These are phyloP conservation scores for Aphelenchoides besseyi DNA, from an alignment of 1,140 invertebrate species.

Conservation along the genomic window DNA sequence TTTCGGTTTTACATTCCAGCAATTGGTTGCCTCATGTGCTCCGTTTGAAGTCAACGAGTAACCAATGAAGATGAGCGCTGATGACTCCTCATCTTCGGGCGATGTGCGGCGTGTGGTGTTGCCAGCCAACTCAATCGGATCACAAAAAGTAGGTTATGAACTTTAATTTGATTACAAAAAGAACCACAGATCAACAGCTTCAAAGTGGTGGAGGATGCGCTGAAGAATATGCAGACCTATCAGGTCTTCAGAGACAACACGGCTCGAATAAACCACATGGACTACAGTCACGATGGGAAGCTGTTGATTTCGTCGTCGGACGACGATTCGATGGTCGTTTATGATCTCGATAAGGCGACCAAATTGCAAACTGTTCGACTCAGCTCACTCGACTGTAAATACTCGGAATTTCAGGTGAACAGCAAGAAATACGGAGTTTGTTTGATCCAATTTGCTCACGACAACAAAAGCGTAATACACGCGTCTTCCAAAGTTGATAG, in stretches of 20 bases:
- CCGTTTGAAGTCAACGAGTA: too few species aligned
- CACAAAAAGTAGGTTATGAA: too few species aligned
- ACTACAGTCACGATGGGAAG: constrained; percentile 90
- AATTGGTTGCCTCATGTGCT: too few species aligned
- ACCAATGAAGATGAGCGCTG: too few species aligned
- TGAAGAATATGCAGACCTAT: constrained; percentile 67
- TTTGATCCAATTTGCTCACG: constrained; percentile 95
- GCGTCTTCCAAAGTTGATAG: constrained; percentile 96
- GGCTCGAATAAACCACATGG: constrained; percentile 94
- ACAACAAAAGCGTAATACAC: constrained; percentile 85
- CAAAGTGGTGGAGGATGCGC: background rate
- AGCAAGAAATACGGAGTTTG: constrained; percentile 99
- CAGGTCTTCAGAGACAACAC: constrained; percentile 96
- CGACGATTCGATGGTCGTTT: constrained; percentile 98
- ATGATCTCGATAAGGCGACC: constrained; percentile 93
- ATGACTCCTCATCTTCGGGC: too few species aligned
- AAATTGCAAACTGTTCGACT: constrained; percentile 10
- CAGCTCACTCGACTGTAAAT: background rate
- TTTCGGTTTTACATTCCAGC: too few species aligned
- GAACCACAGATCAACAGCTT: background rate
- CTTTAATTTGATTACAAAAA: too few species aligned
- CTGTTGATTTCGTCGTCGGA: constrained; percentile 95
- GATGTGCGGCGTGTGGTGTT: too few species aligned
- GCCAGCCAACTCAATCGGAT: too few species aligned
- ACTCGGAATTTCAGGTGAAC: constrained; percentile 72